Evolutionary conservation across 2,113 vertebrate species (phyloP).

Genomic region (Cinclus cinclus): DNA sequence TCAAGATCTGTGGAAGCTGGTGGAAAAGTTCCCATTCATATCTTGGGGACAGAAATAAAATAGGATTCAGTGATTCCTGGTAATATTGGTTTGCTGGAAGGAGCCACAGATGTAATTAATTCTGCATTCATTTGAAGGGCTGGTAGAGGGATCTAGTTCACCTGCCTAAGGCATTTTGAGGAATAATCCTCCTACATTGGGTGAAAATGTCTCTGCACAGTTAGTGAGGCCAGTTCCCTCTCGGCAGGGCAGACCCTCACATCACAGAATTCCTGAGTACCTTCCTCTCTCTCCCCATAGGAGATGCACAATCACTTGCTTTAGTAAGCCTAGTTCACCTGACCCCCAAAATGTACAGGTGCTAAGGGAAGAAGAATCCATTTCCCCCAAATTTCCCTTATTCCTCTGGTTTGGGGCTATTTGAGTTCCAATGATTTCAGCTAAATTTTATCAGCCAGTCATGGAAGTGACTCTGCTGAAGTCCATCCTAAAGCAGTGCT

Average conservation of each 20-base stretch:
- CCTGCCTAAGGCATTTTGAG: not conserved
- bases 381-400: not conserved
- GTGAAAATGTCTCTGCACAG: not conserved
- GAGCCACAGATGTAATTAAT: not conserved
- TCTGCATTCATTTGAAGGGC: not conserved
- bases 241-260: not conserved
- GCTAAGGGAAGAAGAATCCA: not conserved
- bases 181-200: not conserved
- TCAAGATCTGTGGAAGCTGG: not conserved
- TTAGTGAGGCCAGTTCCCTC: not conserved
- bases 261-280: rapidly evolving
- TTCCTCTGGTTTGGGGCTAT: not conserved
- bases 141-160: not conserved
- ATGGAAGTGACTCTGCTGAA: not conserved
- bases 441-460: not conserved
- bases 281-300: not conserved
- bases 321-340: not conserved
- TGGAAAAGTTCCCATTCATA: not conserved
- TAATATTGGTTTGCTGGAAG: not conserved
- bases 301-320: not conserved
- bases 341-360: not conserved
- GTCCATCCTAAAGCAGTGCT: not conserved
- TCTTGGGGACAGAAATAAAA: conserved; percentile 14
- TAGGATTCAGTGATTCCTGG: not conserved
- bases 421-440: not conserved